Conservation (phyloP, 1,140 invertebrate species). For the Probaryconus sp. region DNA sequence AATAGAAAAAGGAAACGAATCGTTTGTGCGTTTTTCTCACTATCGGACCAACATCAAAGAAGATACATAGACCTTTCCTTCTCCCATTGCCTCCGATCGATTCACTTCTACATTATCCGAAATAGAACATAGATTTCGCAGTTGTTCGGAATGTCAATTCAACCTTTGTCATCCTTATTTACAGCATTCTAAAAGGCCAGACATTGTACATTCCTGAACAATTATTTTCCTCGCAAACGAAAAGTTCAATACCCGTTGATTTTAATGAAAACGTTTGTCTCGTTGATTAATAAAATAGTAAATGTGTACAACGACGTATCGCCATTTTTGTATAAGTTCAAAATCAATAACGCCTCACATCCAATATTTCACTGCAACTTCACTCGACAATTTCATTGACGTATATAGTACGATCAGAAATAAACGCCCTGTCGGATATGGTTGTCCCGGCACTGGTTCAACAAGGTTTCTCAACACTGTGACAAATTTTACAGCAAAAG, state of each 20-base stretch:
- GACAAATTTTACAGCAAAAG: too few species aligned
- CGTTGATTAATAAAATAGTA: constrained; percentile 23
- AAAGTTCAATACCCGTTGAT: background rate
- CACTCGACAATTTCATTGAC: constrained; percentile 38
- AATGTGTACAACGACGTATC: constrained; percentile 1
- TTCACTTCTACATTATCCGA: constrained; percentile 33
- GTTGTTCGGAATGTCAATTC: constrained; percentile 26
- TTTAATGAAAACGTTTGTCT: constrained; percentile 10
- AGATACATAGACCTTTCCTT: constrained; percentile 36
- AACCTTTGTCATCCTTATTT: constrained; percentile 23
- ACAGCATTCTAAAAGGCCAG: constrained; percentile 20
- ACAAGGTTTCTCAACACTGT: constrained; percentile 19
- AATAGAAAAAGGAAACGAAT: constrained; percentile 41
- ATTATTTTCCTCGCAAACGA: background rate
- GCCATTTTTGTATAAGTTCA: constrained; percentile 29
- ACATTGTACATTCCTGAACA: too few species aligned
- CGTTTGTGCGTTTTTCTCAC: constrained; percentile 40
- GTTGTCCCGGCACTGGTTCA: constrained; percentile 21
- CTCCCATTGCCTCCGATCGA: constrained; percentile 32
- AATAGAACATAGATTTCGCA: constrained; percentile 34
- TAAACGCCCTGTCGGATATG: constrained; percentile 25
- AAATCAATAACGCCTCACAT: constrained; percentile 37
- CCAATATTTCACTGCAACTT: constrained; percentile 36
- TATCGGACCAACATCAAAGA: constrained; percentile 43
- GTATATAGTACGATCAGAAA: constrained; percentile 28